These are phyloP conservation scores for Agrotis clavis DNA, from an alignment of 2,888 invertebrate species.

Conservation along the genomic window DNA sequence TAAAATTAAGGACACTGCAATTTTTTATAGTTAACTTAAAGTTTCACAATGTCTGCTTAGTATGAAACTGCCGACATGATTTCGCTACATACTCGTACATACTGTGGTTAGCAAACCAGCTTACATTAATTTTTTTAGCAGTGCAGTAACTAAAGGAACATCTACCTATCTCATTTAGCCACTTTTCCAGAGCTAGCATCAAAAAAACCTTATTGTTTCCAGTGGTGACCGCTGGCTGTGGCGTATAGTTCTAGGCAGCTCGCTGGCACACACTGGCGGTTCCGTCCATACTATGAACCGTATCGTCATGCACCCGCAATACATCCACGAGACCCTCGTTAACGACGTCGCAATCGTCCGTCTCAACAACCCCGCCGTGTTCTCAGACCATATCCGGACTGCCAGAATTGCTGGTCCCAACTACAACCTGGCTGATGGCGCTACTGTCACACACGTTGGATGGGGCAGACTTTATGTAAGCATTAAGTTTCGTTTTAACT, in stretches of 20 bases:
- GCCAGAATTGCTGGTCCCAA: slow-evolving; percentile 65
- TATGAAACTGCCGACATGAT: neutral
- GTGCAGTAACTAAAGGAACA: too few relatives aligned
- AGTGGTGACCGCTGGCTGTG: slow-evolving; percentile 50
- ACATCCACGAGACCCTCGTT: slow-evolving; percentile 56
- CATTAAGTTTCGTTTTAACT: neutral
- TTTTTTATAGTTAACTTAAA: too few relatives aligned
- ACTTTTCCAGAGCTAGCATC: too few relatives aligned
- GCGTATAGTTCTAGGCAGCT: slow-evolving; percentile 71
- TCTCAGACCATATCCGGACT: slow-evolving; percentile 52
- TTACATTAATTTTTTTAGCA: too few relatives aligned
- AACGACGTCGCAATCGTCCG: slow-evolving; percentile 73
- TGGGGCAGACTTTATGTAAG: slow-evolving; percentile 73
- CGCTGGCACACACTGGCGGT: slow-evolving; percentile 66
- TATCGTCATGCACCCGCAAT: slow-evolving; percentile 66
- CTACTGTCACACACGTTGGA: slow-evolving; percentile 63
- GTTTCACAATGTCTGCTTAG: neutral
- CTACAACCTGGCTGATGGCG: slow-evolving; percentile 27
- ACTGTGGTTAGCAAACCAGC: too few relatives aligned
- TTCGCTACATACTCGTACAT: too few relatives aligned
- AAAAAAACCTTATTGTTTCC: neutral
- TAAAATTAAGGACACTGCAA: neutral
- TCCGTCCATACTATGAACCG: slow-evolving; percentile 49
- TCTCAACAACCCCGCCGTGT: slow-evolving; percentile 62
- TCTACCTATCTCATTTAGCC: too few relatives aligned